Evolutionary conservation across 30 jellyfish, hydroid and myxozoan species (phyloP).

Genomic region (Hydractinia echinata): DNA sequence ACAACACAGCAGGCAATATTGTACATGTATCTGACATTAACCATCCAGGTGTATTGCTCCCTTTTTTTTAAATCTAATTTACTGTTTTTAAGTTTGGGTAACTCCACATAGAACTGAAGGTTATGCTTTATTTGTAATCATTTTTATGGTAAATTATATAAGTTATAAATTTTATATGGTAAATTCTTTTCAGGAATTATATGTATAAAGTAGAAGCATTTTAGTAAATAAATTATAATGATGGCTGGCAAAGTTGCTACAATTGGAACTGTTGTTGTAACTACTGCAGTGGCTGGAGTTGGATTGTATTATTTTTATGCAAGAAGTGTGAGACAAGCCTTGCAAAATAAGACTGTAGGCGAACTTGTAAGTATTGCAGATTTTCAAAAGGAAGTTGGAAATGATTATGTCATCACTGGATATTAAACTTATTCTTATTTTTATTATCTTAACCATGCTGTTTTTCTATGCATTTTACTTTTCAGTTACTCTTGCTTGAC

Average conservation of each 20-base stretch:
- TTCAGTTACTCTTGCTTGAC: constrained; percentile 46
- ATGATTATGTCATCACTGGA: too few relatives aligned
- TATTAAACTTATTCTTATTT: too few relatives aligned
- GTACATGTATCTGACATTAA: too few relatives aligned
- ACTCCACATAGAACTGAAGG: too few relatives aligned
- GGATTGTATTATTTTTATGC: background rate
- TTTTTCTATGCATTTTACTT: background rate
- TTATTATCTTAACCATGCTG: background rate
- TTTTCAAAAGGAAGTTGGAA: background rate
- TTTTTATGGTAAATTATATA: background rate
- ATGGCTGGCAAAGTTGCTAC: background rate
- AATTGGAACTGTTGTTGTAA: background rate
- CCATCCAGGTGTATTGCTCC: too few relatives aligned
- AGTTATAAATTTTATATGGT: background rate
- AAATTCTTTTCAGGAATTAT: background rate
- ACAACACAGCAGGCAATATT: too few relatives aligned
- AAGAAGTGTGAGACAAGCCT: background rate
- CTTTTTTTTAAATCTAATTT: too few relatives aligned
- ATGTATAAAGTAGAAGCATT: background rate
- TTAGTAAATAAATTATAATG: background rate
- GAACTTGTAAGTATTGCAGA: background rate
- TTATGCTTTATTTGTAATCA: too few relatives aligned
- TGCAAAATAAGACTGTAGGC: background rate
- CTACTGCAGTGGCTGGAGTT: constrained; percentile 8
- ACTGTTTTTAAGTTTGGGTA: too few relatives aligned